Evolutionary conservation across 2,888 invertebrate species (phyloP), one percentile per base, ranked within the genome.

Genomic region (Phengaris arion): DNA sequence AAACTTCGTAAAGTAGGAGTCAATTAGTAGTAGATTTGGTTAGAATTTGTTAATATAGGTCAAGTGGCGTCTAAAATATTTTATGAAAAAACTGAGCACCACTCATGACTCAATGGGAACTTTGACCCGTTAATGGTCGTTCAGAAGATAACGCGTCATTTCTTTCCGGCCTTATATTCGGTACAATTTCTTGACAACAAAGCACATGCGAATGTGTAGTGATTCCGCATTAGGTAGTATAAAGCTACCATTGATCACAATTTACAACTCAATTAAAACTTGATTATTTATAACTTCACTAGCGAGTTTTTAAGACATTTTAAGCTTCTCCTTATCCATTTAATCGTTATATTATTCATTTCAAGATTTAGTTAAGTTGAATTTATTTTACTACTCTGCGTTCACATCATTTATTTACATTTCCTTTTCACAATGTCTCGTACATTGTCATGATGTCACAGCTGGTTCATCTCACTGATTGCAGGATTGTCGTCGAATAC

Each of bases 131-230:
- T 54, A 52, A 54, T 52, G 13, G 51, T 35, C 54, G 72, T 15
- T 52, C 54, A 35, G 22, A 54, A 72, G 72, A 72, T 72, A 72
- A 72, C 72, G 70, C 52, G 51, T 51, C 70, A 70, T 70, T 51
- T 22, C 52, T 70, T 22, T 22, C 22, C 46, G 13, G 48, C 22
- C 13, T 9, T 12, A 70, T 70, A 15, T 48, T 48, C n/a, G 9
- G 51, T 35, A 35, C 4, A 0, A 10, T 22, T 70, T 69, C 51
- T 12, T 51, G 6, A 48, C 1, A 48, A 13, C 10, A n/a, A n/a
- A 45, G 35, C 64, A 64, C 64, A 35, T 64, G 64, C 64, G 10
- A 52, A 52, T 52, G 52, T 52, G 52, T 52, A 12, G 52, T 52
- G 8, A 2, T 52, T 52, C 9, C 12, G 35, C 12, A 35, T 64